phyloP scores from a whole-genome alignment of 2,797 vertebrate species.

The Zenarchopterus dispar region DNA sequence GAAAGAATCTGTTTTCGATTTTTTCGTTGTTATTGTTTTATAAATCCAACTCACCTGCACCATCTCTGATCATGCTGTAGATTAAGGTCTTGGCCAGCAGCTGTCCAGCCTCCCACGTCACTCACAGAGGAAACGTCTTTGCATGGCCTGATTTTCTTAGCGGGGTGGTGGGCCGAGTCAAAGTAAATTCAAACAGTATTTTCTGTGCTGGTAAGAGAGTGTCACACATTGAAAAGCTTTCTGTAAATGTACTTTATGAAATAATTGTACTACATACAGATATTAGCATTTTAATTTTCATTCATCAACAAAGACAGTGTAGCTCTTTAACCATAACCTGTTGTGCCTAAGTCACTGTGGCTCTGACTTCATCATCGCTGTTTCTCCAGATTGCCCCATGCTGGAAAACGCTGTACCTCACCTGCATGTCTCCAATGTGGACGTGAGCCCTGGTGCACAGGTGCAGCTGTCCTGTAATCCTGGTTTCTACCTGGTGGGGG shows the following conservation, averaged over 20 bases:
- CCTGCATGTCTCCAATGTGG: slow-evolving; percentile 82
- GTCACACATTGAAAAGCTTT: neutral
- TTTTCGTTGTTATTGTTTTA: neutral
- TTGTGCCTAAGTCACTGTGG: neutral
- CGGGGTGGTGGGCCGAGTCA: slow-evolving; percentile 91
- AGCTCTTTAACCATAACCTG: neutral
- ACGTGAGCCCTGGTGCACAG: slow-evolving; percentile 89
- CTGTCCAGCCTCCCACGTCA: slow-evolving; percentile 85
- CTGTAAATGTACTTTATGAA: neutral
- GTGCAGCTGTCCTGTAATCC: slow-evolving; percentile 92
- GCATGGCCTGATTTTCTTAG: slow-evolving; percentile 96
- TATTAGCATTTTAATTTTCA: no score
- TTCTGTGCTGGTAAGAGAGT: slow-evolving; percentile 91
- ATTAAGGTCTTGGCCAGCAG: slow-evolving; percentile 91
- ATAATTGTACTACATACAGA: no score
- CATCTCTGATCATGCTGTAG: slow-evolving; percentile 63
- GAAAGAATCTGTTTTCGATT: neutral
- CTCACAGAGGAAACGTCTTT: slow-evolving; percentile 90
- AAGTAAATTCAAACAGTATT: slow-evolving; percentile 89
- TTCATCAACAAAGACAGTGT: no score
- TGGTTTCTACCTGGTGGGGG: slow-evolving; percentile 94
- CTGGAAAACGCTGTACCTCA: slow-evolving; percentile 87
- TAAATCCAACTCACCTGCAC: neutral
- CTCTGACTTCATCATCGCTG: neutral
- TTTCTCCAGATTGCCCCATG: slow-evolving; percentile 88